Percentiles rank a stretch among this genome's conserved stretches.
Evolutionary conservation across 2,113 vertebrate genomes (phyloP).

Genomic region (Sinocyclocheilus rhinocerous): DNA sequence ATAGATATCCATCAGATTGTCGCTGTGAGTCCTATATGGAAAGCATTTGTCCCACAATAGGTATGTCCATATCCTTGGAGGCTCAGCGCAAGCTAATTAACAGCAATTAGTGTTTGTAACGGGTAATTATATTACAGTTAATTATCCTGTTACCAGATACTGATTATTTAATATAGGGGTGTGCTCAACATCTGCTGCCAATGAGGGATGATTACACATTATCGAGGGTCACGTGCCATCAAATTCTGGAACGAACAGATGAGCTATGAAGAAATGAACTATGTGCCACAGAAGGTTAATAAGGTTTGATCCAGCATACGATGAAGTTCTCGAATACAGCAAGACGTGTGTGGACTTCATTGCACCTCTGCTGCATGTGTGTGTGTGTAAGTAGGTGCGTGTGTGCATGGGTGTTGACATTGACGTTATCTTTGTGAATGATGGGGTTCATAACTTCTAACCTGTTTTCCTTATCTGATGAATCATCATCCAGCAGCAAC

Average conservation of each 20-base stretch:
- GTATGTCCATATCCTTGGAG: conserved; percentile 30
- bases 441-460: conserved; percentile 62
- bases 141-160: conserved; percentile 57
- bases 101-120: conserved; percentile 54
- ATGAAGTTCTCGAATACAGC: conserved; percentile 28
- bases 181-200: conserved; percentile 31
- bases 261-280: conserved; percentile 44
- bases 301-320: conserved; percentile 16
- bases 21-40: neutral
- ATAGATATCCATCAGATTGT: neutral
- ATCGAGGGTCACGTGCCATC: conserved; percentile 25
- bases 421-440: conserved; percentile 55
- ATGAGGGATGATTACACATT: conserved; percentile 47
- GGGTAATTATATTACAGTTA: conserved; percentile 58
- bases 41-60: conserved; percentile 25
- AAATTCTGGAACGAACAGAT: conserved; percentile 43
- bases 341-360: conserved; percentile 14
- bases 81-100: conserved; percentile 47
- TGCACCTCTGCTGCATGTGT: conserved; percentile 17
- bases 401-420: conserved; percentile 46
- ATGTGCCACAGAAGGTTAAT: conserved; percentile 45
- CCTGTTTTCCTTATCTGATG: conserved; percentile 58
- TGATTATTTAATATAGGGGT: conserved; percentile 57
- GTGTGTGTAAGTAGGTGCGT: conserved; percentile 3
- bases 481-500: conserved; percentile 52